Evolutionary conservation across 1,140 invertebrate genomes (phyloP), one percentile per base, ranked within the genome.

Genomic region (Idris sp.): DNA sequence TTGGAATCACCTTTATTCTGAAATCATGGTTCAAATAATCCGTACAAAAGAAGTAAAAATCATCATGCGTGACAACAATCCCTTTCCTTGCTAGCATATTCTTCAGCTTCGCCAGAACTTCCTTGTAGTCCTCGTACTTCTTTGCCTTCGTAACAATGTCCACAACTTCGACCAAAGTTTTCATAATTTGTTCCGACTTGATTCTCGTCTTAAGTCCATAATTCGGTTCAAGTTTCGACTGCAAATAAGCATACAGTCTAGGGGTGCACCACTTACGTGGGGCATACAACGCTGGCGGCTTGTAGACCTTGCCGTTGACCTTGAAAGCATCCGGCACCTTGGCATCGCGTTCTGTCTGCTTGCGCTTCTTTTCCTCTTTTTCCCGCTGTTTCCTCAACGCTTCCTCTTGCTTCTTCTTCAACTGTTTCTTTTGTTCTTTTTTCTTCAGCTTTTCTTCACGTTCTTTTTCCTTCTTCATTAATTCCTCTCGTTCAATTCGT

Each of bases 1-100:
- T 76, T 1, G 73, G 73, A 25, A 67, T 43, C 1, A 11, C 65
- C 14, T 76, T 76, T 1, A 48, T 9, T 8, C 54, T 30, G 8
- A 71, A 67, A 0, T 61, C 14, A 9, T 30, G 38, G n/a, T 65
- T 65, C 4, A 76, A 19, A 44, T 25, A 76, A 0, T 76, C 26
- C 0, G 1, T 7, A 6, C 59, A 69, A 15, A 75, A 75, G 7
- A 16, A 43, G 5, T 46, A 53, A 31, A 75, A 75, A 9, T 75
- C 73, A 0, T 64, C 26, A 31, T 69, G 64, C 0, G 58, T 64
- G 0, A 28, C 22, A 6, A 75, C n/a, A n/a, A 64, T 59, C 8
- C n/a, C 6, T 7, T 69, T 75, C 7, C 65, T 43, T 1, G 65
- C 73, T 7, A 75, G 10, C 31, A 22, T 40, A 7, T 43, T 15